Conservation (phyloP, 2,797 vertebrate species). For the Anguilla marmorata region DNA sequence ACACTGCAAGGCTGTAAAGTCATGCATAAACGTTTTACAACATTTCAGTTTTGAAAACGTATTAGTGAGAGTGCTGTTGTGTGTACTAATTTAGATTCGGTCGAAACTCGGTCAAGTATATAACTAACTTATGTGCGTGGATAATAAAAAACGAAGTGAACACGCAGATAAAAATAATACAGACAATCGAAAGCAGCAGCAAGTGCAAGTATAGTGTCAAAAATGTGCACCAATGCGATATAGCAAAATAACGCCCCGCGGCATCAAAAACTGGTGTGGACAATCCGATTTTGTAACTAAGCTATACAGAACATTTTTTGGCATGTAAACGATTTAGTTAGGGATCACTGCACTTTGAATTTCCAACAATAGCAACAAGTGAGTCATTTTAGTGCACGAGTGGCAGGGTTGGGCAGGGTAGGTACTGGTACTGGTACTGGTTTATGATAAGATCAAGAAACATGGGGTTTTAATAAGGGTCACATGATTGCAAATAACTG, state of each 20-base stretch:
- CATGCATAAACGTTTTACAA: background rate
- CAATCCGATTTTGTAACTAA: background rate
- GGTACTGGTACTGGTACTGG: background rate
- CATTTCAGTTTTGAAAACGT: background rate
- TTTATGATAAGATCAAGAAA: background rate
- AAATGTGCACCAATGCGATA: background rate
- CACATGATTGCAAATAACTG: background rate
- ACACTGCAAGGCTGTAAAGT: too few species aligned
- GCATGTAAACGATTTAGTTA: constrained; percentile 41
- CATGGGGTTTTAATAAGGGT: background rate
- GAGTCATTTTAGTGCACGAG: constrained; percentile 1
- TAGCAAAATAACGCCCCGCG: background rate
- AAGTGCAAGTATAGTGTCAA: background rate
- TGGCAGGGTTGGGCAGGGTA: background rate
- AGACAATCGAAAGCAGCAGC: background rate
- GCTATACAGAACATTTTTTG: constrained; percentile 38
- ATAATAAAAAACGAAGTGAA: background rate
- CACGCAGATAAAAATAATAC: background rate
- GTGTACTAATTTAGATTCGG: background rate
- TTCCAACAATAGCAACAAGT: constrained; percentile 26
- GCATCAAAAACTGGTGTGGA: background rate
- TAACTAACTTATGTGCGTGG: background rate
- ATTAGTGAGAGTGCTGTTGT: background rate
- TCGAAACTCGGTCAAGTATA: background rate
- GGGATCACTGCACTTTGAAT: constrained; percentile 14